Conservation (phyloP, 1,140 invertebrate genomes). For the Diorhabda carinulata region DNA sequence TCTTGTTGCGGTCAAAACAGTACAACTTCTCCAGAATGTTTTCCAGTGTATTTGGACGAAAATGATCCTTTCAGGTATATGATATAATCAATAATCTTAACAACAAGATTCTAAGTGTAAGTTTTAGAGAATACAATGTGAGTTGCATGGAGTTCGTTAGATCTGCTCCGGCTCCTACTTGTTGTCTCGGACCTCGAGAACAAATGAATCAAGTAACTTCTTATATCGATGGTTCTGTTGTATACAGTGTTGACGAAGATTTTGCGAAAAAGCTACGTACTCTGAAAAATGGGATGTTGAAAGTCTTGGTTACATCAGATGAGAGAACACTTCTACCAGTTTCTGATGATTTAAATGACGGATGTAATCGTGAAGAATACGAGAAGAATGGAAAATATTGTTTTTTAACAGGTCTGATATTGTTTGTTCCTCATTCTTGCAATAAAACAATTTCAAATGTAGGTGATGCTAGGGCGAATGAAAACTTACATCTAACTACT, state of each 20-base stretch:
- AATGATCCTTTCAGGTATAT: conserved; percentile 63
- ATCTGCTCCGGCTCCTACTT: conserved; percentile 82
- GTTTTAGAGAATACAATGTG: conserved; percentile 53
- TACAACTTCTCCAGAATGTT: conserved; percentile 72
- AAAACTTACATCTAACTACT: conserved; percentile 76
- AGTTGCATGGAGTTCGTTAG: conserved; percentile 82
- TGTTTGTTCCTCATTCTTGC: conserved; percentile 1
- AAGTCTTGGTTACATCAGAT: conserved; percentile 61
- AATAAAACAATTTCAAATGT: conserved; percentile 27
- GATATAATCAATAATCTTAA: not conserved
- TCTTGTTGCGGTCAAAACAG: conserved; percentile 54
- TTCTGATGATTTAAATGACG: conserved; percentile 67
- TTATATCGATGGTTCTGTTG: conserved; percentile 85
- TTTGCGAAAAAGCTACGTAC: conserved; percentile 55
- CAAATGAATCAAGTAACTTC: conserved; percentile 88
- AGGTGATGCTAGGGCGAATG: conserved; percentile 76
- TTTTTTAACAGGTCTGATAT: conserved; percentile 60
- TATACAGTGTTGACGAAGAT: conserved; percentile 67
- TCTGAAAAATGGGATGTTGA: conserved; percentile 57
- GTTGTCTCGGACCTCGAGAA: conserved; percentile 75
- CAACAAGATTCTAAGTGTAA: not conserved
- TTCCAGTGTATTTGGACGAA: conserved; percentile 63
- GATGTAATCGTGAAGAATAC: conserved; percentile 68
- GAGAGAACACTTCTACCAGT: conserved; percentile 64
- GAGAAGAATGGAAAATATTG: conserved; percentile 68